Base-by-base conservation (phyloP, 2,888 invertebrate species). In the Machimus atricapillus region DNA sequence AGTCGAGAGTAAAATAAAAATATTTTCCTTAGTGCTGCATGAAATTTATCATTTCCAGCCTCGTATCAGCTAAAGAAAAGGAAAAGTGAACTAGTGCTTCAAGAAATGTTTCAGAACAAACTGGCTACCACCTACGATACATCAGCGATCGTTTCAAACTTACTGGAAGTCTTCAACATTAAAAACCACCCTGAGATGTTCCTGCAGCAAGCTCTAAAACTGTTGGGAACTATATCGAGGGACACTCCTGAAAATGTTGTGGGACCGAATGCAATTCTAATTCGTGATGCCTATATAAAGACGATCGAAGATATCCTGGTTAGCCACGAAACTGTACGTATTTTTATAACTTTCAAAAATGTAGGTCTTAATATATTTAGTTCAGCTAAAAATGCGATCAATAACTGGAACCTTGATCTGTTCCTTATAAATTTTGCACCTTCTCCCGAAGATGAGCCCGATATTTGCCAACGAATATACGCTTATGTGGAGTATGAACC, bases 151-250 rank as follows among this genome's bases (percentile, higher is more conserved):
- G 52, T 90, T 7, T 74, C 87, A 27, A 87, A 89, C 27, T 56
- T 89, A 16, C 58, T 90, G 1, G 81, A 87, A 31, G 87, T 90
- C 1, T 88, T 90, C 19, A 89, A 89, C 87, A 40, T 89, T 0
- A 90, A 89, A 87, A 89, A 88, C 8, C 89, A 88, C n/a, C 81
- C 89, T 2, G 89, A 87, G 40, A 88, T 87, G 23, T 89, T 91
- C 66, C 66, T 89, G 2, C 89, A 89, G 82, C 89, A 90, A 34
- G 79, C 89, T 1, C 90, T 89, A n/a, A 90, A 89, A 81, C 88
- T 93, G 14, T 89, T 93, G 23, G 93, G 93, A n/a, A 90, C 91
- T 14, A 90, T 93, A 46, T 91, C 92, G n/a, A 91, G 92, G 87
- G 90, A 91, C 7, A 92, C 91, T 90, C 93, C 93, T 12, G 91